Base-by-base conservation (phyloP, 2,888 invertebrate species). In the Holacanthella duospinosa region DNA sequence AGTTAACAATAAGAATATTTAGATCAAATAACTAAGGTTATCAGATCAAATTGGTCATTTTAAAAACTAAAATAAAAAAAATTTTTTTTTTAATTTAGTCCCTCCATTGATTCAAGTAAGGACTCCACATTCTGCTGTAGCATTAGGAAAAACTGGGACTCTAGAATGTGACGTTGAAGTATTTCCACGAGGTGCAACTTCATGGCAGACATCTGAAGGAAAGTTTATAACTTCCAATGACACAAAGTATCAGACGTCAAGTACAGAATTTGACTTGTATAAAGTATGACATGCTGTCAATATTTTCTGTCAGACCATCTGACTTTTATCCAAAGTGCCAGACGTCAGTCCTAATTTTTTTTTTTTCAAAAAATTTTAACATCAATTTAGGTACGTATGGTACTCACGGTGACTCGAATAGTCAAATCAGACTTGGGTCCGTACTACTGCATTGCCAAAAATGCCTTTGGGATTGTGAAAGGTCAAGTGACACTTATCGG, bases 391-490 rank as follows among this genome's bases (percentile, higher is more conserved):
- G 84, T 86, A 68, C 84, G 84, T 74, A 90, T 90, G 89, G 83
- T 84, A 64, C 79, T 93, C 55, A 89, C 87, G 74, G 85, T 93
- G 59, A 85, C 84, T 1, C 82, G 84, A 66, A 79, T 90, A 43
- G 82, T 82, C 44, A 79, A 81, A 3, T 79, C 82, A 61, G 93
- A 93, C 75, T 82, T 86, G 62, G 85, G 85, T 21, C 82, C 83
- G 67, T 93, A 92, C 77, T 85, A 87, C 75, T 93, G 93, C 75
- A 85, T 89, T 61, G 87, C 86, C 63, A 90, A 89, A 76, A 93
- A 93, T 75, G 87, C 88, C 70, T 79, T 89, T 27, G 87, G 89
- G 69, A 84, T 85, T 55, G 88, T 89, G 0, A 86, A 85, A 75
- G 93, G 90, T 21, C 81, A 82, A 60, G 82, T 88, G 67, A 83